phyloP scores from a whole-genome alignment of 2,113 vertebrate genomes.

The Dolichotis patagonum region DNA sequence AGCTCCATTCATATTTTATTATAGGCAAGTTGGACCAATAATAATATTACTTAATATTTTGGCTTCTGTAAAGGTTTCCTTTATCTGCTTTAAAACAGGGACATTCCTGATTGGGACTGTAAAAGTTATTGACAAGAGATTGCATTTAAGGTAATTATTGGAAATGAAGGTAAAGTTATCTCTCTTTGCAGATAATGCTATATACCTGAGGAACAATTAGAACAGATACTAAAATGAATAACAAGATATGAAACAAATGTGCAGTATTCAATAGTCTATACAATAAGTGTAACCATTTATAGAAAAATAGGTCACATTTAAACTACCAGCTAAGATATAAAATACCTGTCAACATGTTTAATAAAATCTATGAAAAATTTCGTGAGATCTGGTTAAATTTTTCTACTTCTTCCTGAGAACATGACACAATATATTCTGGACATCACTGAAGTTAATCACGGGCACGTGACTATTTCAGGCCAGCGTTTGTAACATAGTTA shows the following conservation, averaged over 20 bases:
- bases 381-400: background rate
- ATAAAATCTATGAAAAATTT: background rate
- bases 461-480: background rate
- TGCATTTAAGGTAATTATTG: background rate
- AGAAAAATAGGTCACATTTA: background rate
- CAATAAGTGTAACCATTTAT: background rate
- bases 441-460: background rate
- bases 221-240: background rate
- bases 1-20: background rate
- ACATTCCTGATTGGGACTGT: background rate
- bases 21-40: background rate
- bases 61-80: background rate
- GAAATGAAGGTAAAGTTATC: background rate
- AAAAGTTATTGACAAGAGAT: background rate
- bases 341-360: background rate
- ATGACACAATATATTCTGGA: background rate
- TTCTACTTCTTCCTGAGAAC: background rate
- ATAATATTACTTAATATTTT: background rate
- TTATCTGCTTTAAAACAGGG: background rate
- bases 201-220: background rate
- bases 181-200: background rate
- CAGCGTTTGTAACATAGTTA: background rate
- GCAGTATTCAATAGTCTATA: background rate
- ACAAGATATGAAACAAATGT: background rate
- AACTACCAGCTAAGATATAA: background rate